Conservation (phyloP, 2,797 vertebrate genomes). For the Agapornis canus region DNA sequence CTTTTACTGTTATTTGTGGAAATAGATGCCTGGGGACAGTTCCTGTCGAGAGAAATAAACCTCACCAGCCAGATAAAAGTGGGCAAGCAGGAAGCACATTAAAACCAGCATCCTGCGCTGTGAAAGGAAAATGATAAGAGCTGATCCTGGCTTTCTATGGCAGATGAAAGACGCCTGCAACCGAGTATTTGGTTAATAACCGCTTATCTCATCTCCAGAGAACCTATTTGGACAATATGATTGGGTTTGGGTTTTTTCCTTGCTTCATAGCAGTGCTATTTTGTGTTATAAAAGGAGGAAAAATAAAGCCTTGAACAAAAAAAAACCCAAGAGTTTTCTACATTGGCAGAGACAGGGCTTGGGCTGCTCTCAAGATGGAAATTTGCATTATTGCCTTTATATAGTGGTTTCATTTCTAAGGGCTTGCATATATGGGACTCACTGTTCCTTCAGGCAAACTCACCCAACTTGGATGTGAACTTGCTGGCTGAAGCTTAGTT, state of each 20-base stretch:
- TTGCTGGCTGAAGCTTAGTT: not conserved
- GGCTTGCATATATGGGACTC: not conserved
- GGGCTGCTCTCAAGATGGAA: not conserved
- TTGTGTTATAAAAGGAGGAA: not conserved
- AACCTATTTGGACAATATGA: not conserved
- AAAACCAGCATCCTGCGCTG: not conserved
- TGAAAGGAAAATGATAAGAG: not conserved
- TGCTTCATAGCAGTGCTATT: not conserved
- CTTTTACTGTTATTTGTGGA: not conserved
- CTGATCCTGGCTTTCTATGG: not conserved
- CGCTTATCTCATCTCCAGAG: not conserved
- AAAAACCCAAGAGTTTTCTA: not conserved
- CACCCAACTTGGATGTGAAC: not conserved
- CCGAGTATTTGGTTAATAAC: not conserved
- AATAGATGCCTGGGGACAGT: conserved; percentile 17
- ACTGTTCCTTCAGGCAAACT: not conserved
- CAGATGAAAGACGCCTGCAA: not conserved
- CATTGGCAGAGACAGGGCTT: not conserved
- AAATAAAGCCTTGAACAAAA: not conserved
- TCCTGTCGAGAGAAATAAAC: conserved; percentile 37
- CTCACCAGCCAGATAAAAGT: conserved; percentile 3
- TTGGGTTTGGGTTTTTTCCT: not conserved
- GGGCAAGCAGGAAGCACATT: conserved; percentile 18
- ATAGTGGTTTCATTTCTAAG: not conserved
- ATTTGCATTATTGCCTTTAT: not conserved